Evolutionary conservation across 2,113 vertebrate species (phyloP), one percentile per base, ranked within the genome.

Genomic region (Crypturellus undulatus): DNA sequence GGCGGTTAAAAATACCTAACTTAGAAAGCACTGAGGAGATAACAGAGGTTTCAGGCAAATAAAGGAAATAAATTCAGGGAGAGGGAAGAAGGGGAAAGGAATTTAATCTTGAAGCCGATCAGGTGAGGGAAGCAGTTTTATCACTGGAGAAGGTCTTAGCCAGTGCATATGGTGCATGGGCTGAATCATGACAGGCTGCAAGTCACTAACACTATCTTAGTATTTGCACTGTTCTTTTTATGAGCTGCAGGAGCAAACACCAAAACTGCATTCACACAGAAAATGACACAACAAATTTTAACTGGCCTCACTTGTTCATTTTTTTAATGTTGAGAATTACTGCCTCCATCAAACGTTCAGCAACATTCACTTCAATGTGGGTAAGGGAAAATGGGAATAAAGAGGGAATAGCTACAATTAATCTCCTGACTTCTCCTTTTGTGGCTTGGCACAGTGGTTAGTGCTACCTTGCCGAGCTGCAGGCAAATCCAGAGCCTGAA

Each of bases 401-500:
- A 78, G 38, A 64, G 17, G 20, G 11, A 64, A 83, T 84, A 90
- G 45, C 4, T 65, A 78, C 60, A 64, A 40, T 81, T 94, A 52
- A 24, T 78, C 77, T 81, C 38, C 8, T 19, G 21, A 26, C 12
- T 56, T 94, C 51, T 88, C 59, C n/a, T 72, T 73, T 67, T 71
- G 72, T 83, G 47, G 47, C 32, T 85, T 68, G 56, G 64, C 52
- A 60, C 63, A 93, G 86, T 71, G 65, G 79, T 80, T 78, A 78
- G 64, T 13, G 72, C 47, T 78, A 75, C 79, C 68, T 91, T 78
- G 84, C 85, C 91, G 86, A 62, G 38, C 42, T 90, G 68, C 51
- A 93, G 68, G 91, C 78, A 85, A 94, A 71, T 32, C n/a, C 69
- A 80, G 84, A 93, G 51, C 42, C 60, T 59, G 21, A 67, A 89